Evolutionary conservation across 2,888 invertebrate genomes (phyloP), one percentile per base, ranked within the genome.

Genomic region (Pardosa pseudoannulata): DNA sequence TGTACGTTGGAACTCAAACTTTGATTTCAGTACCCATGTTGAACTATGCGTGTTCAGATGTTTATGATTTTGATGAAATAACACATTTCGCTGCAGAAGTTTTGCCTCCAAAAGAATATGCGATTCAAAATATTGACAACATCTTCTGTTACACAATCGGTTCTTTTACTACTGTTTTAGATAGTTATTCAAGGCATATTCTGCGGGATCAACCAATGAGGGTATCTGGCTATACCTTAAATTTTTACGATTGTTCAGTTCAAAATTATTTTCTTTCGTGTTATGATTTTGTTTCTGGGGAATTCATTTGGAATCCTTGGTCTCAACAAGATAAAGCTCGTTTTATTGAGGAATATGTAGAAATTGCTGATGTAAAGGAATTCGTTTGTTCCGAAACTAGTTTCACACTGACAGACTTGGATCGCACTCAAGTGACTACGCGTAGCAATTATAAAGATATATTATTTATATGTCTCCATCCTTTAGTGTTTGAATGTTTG

Each of bases 11-110:
- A 11, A 50, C 50, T 19, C 72, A 73, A 56, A 28, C 50, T 32
- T 56, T 56, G 9, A 19, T 73, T 1, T 65, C n/a, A 0, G 1
- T 36, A 41, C 9, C 62, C n/a, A n/a, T 46, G 19, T 29, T 31
- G 23, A 46, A 65, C 39, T 73, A 64, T 32, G 79, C 46, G n/a
- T 41, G 23, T 9, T 36, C 13, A 9, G 32, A 23, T 27, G 2
- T 31, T n/a, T 46, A 68, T 56, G 0, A 27, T 1, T 74, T 56
- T 27, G 31, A 36, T 56, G 39, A 80, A 28, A 23, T 19, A 23
- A 19, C 50, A 19, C 64, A 32, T 31, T 72, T 79, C 23, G 62
- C 65, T 5, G 50, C 28, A 27, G 46, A 65, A 72, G 31, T 11
- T 1, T 19, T 31, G 11, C 64, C 50, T 23, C n/a, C 23, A 11